Evolutionary conservation across 2,113 vertebrate genomes (phyloP), one percentile per base, ranked within the genome.

Genomic region (Chlorodrepanis virens): DNA sequence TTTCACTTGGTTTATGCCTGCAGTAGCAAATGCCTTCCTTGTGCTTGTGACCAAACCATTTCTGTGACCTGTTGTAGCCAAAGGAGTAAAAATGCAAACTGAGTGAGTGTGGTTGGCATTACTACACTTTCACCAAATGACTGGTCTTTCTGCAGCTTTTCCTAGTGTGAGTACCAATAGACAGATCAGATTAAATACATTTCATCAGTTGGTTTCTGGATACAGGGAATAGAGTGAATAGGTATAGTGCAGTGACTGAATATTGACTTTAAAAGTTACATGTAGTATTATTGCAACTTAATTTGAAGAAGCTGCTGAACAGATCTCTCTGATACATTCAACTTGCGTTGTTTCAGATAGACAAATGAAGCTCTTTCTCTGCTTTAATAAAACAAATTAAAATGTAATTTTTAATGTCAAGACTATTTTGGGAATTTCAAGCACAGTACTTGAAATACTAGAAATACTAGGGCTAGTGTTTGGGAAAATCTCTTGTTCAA

Each of bases 341-440:
- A 0, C n/a, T 72, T 49, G 8, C 0, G 0, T 83, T 85, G 29
- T 25, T 78, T 39, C 14, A 8, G 10, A 10, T 57, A 69, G 20
- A 24, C 10, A n/a, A 78, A 12, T 47, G 22, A 85, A 47, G 9
- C 16, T 70, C 28, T 72, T 44, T 19, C 8, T 49, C 19, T 83
- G 17, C 25, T 29, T 63, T 18, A 19, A 4, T 74, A 57, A 53
- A 86, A 27, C 19, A 64, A 68, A 31, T 16, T 7, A 10, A 56
- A 59, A 42, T 70, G 9, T 33, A 27, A 37, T 27, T 25, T 53
- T 83, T 72, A 42, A 57, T 81, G 19, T 88, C 50, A 52, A 75
- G 83, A 74, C 7, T 19, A 1, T 44, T 33, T 35, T 37, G 10
- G 35, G 61, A 24, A 11, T 47, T 53, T 67, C 40, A 68, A 37